Evolutionary conservation across 2,797 vertebrate species (phyloP), one percentile per base, ranked within the genome.

Genomic region (Falco berigora): DNA sequence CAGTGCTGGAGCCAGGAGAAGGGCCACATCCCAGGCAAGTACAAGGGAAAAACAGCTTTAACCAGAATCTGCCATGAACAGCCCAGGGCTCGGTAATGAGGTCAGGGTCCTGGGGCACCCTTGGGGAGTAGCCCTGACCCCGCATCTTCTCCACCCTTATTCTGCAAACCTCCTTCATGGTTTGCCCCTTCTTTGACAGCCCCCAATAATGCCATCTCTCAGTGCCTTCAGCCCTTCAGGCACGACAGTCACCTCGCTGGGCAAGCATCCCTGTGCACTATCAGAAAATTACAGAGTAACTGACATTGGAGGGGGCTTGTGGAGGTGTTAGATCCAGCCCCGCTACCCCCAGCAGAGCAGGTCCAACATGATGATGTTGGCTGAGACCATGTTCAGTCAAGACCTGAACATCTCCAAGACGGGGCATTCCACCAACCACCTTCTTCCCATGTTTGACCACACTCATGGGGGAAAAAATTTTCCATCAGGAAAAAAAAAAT

Each of bases 331-430:
- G 4, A 12, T 8, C 44, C 58, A 68, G 84, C 24, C 34, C 30
- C 6, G 1, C 14, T 24, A 8, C 24, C 20, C 14, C 12, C 71
- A 44, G 36, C 34, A 62, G 49, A 49, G 50, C 64, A 63, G 7
- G 7, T n/a, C 40, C 6, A 2, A 24, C 0, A 0, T 2, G 3
- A 24, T 16, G 15, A 8, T 22, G 12, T 20, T 53, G 42, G 10
- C 23, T 46, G 24, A 18, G 12, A 10, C 28, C 21, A 1, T 6
- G 11, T 32, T 27, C 58, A 56, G 49, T 5, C 34, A 30, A 47
- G 53, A 19, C 15, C 61, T 40, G 64, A 74, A 56, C 28, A 8
- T 3, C 30, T 38, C n/a, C 63, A 50, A 19, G 28, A 56, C 28
- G 4, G 3, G 36, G 55, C 3, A 1, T 42, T 40, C 20, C 58